These are phyloP conservation scores for Octodon degus DNA, from an alignment of 2,113 vertebrate species.

Conservation along the genomic window DNA sequence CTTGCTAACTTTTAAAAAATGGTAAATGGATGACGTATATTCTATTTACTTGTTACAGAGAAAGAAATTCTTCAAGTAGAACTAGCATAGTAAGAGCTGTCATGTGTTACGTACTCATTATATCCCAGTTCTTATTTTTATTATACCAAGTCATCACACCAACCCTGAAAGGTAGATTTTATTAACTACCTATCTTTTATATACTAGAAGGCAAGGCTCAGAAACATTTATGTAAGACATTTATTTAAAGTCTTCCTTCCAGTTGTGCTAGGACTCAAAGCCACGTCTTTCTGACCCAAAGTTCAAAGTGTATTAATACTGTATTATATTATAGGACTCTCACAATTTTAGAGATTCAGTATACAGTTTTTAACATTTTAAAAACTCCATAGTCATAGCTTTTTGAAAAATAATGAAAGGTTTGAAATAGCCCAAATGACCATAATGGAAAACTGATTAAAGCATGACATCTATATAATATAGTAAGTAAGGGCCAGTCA, in stretches of 20 bases:
- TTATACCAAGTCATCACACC: constrained; percentile 22
- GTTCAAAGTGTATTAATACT: neutral
- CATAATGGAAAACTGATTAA: constrained; percentile 3
- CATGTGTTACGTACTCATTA: neutral
- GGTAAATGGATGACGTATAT: neutral
- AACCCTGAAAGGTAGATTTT: constrained; percentile 1
- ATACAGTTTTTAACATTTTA: constrained; percentile 13
- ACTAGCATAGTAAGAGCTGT: neutral
- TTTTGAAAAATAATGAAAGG: constrained; percentile 46
- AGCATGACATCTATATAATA: constrained; percentile 3
- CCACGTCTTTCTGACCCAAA: constrained; percentile 9
- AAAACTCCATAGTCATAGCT: neutral
- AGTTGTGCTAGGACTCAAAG: constrained; percentile 6
- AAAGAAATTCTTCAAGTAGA: neutral
- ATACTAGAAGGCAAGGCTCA: neutral
- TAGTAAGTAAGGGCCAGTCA: neutral
- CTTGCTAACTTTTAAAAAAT: constrained; percentile 50
- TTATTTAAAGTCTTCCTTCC: constrained; percentile 28
- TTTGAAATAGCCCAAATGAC: neutral
- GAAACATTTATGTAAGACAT: neutral
- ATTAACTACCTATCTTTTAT: neutral
- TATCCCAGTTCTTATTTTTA: neutral
- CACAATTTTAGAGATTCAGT: constrained; percentile 16
- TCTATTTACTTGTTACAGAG: constrained; percentile 14
- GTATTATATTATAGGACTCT: neutral